Conservation (phyloP, 2,113 vertebrate species). For the Paradisaea rubra region DNA sequence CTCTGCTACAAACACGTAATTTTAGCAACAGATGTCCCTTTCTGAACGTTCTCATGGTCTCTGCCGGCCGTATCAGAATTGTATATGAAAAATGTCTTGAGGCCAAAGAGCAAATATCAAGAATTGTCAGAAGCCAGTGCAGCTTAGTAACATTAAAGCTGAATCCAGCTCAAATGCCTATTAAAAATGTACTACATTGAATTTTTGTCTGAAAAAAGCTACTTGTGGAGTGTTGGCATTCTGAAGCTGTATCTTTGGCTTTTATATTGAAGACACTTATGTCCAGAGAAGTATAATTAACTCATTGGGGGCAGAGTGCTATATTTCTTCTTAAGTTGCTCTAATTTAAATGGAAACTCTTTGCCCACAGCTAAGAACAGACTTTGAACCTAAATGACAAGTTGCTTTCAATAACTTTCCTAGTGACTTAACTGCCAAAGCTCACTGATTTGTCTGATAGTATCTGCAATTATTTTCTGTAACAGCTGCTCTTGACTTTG, state of each 20-base stretch:
- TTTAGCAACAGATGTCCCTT: background rate
- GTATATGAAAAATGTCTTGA: background rate
- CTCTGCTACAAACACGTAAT: background rate
- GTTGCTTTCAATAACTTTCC: conserved; percentile 46
- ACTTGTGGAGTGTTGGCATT: background rate
- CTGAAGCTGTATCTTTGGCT: conserved; percentile 5
- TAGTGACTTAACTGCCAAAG: conserved; percentile 1
- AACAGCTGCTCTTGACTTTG: conserved; percentile 33
- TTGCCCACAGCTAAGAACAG: conserved; percentile 38
- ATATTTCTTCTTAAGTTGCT: conserved; percentile 30
- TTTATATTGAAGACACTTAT: conserved; percentile 2
- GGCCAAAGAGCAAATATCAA: background rate
- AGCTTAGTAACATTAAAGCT: background rate
- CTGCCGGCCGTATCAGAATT: background rate
- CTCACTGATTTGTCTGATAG: conserved; percentile 43
- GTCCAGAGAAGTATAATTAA: conserved; percentile 28
- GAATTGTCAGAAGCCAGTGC: background rate
- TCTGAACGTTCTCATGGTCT: background rate
- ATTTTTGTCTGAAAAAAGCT: background rate
- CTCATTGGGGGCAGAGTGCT: background rate
- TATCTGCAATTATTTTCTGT: conserved; percentile 50
- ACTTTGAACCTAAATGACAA: conserved; percentile 60
- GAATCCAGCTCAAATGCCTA: background rate
- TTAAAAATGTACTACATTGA: background rate
- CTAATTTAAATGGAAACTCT: conserved; percentile 48